A percentile compares a stretch with the other conserved stretches of the same genome.
These are phyloP conservation scores for Cheirogaleus major DNA, from an alignment of 2,797 vertebrate species.

Conservation along the genomic window DNA sequence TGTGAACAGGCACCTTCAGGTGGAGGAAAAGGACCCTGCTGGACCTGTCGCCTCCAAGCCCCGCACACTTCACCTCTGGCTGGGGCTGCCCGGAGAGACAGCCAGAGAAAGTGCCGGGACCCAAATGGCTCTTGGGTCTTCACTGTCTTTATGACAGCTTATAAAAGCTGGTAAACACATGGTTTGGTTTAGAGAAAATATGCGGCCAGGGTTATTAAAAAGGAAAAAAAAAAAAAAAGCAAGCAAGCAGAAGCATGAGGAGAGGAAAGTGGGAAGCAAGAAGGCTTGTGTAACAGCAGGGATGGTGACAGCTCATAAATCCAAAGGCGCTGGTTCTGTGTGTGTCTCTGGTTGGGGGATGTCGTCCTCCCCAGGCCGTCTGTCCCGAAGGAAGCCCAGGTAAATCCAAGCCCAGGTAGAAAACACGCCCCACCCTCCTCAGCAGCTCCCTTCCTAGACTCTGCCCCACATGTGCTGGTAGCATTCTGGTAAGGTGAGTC, in stretches of 20 bases:
- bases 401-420: background rate
- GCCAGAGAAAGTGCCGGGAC: background rate
- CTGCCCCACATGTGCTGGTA: accelerated
- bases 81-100: background rate
- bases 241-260: background rate
- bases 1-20: background rate
- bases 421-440: accelerated
- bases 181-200: conserved; percentile 74
- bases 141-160: conserved; percentile 29
- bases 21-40: background rate
- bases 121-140: background rate
- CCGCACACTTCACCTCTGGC: background rate
- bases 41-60: background rate
- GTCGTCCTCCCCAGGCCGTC: background rate
- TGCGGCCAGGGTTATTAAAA: conserved; percentile 60
- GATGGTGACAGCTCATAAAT: background rate
- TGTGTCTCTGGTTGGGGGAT: background rate
- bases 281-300: background rate
- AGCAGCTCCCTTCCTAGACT: accelerated
- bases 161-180: conserved; percentile 65
- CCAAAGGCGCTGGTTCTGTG: background rate
- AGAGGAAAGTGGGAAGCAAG: background rate
- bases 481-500: background rate
- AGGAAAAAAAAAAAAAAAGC: background rate
- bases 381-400: background rate